Percentiles rank a stretch among this genome's conserved stretches.
These are phyloP conservation scores for Crematogaster levior DNA, from an alignment of 2,888 invertebrate genomes.

Conservation along the genomic window DNA sequence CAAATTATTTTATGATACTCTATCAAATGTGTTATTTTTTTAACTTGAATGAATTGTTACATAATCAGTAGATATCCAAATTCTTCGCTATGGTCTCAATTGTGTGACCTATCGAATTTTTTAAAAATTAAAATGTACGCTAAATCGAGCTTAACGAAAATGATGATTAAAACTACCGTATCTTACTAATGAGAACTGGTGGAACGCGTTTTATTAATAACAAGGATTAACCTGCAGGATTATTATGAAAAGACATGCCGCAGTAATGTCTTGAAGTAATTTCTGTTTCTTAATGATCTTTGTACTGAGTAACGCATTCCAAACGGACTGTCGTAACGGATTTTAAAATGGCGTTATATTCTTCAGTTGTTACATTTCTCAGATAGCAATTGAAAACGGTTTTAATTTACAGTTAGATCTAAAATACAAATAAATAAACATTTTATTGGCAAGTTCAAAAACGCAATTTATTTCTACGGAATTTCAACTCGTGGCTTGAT, in stretches of 20 bases:
- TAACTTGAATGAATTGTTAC: conserved; percentile 62
- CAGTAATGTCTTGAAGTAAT: not conserved
- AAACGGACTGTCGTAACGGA: not conserved
- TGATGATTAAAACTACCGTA: not conserved
- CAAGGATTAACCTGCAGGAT: not conserved
- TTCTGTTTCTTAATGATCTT: not conserved
- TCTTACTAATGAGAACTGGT: conserved; percentile 10
- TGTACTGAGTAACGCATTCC: not conserved
- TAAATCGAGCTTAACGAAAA: conserved; percentile 32
- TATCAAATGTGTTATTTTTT: not conserved
- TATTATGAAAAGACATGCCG: not conserved
- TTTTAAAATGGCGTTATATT: not conserved
- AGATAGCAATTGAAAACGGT: not conserved
- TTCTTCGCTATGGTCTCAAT: conserved; percentile 55
- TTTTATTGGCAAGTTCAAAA: not conserved
- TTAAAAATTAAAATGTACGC: conserved; percentile 12
- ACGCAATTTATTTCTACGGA: not conserved
- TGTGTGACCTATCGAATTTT: conserved; percentile 23
- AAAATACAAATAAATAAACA: not conserved
- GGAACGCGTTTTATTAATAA: conserved; percentile 3
- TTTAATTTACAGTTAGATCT: not conserved
- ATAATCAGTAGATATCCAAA: conserved; percentile 76
- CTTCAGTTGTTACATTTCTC: not conserved
- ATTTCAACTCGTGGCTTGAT: not conserved
- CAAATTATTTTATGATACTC: conserved; percentile 7